phyloP scores from a whole-genome alignment of 2,888 invertebrate species.

The Polylopha cassiicola region DNA sequence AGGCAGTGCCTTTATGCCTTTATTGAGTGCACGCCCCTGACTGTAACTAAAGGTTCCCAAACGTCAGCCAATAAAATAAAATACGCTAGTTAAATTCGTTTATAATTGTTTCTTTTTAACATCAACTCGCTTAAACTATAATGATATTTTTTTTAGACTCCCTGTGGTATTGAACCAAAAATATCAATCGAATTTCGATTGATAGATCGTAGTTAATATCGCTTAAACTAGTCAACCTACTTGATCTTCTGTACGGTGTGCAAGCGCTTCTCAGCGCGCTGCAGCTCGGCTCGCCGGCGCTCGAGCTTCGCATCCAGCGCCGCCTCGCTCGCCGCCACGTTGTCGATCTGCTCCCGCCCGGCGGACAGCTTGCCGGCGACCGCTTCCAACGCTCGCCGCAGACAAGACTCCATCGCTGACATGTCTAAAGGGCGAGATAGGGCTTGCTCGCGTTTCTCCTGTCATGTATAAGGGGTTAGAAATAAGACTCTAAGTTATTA shows the following conservation, averaged over 20 bases:
- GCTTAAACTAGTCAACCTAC: conserved; percentile 67
- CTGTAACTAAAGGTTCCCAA: too few species aligned
- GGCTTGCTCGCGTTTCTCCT: conserved; percentile 85
- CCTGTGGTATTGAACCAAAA: too few species aligned
- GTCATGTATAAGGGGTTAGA: neutral
- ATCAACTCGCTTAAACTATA: too few species aligned
- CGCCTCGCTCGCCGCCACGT: conserved; percentile 91
- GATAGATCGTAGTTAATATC: too few species aligned
- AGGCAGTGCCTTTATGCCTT: too few species aligned
- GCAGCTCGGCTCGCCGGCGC: conserved; percentile 91
- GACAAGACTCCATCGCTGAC: conserved; percentile 85
- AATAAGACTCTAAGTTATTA: too few species aligned
- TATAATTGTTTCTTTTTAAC: too few species aligned
- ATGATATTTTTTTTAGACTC: too few species aligned
- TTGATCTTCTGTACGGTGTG: conserved; percentile 96
- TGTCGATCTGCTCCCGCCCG: conserved; percentile 86
- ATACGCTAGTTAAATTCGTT: too few species aligned
- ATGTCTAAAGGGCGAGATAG: conserved; percentile 90
- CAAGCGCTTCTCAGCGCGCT: conserved; percentile 94
- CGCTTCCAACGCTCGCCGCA: conserved; percentile 85
- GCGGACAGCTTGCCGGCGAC: conserved; percentile 83
- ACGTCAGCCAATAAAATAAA: too few species aligned
- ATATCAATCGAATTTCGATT: too few species aligned
- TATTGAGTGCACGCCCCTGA: too few species aligned
- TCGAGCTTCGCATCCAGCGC: conserved; percentile 95